Percentiles rank a stretch among this genome's conserved stretches.
phyloP scores from a whole-genome alignment of 2,888 invertebrate species.

The Liposcelis brunnea region DNA sequence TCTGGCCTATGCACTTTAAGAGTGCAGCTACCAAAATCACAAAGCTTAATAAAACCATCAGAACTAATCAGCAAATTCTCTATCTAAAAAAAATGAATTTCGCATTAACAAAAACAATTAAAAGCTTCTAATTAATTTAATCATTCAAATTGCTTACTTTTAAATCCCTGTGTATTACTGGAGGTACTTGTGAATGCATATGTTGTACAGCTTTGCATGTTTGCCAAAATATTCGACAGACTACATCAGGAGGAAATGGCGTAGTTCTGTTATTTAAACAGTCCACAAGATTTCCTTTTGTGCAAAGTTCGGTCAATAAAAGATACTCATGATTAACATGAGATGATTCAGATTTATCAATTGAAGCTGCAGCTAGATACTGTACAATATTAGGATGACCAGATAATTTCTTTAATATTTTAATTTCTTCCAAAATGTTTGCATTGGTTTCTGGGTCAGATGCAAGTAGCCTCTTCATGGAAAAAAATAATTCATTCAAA shows the following conservation, averaged over 20 bases:
- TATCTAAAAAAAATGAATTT: conserved; percentile 30
- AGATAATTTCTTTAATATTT: conserved; percentile 67
- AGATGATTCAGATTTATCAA: conserved; percentile 58
- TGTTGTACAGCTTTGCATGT: conserved; percentile 78
- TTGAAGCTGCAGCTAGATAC: conserved; percentile 67
- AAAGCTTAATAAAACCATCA: conserved; percentile 77
- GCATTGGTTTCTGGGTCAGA: conserved; percentile 66
- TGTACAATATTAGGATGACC: conserved; percentile 86
- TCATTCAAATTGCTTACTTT: conserved; percentile 40
- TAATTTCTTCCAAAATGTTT: conserved; percentile 66
- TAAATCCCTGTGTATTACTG: conserved; percentile 90
- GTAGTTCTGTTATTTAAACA: conserved; percentile 39
- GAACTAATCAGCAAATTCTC: conserved; percentile 84
- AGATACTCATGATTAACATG: conserved; percentile 81
- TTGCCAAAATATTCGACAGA: conserved; percentile 80
- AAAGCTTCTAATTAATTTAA: neutral
- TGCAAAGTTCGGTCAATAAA: conserved; percentile 81
- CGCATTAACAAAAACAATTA: neutral
- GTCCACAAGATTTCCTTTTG: conserved; percentile 51
- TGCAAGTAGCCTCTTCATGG: conserved; percentile 53
- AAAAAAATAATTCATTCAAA: conserved; percentile 12
- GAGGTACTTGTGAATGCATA: conserved; percentile 70
- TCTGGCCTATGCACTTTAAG: conserved; percentile 67
- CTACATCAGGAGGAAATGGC: conserved; percentile 46
- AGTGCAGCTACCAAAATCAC: conserved; percentile 95